phyloP scores from a whole-genome alignment of 2,888 invertebrate genomes.

The Cremastinae sp. region DNA sequence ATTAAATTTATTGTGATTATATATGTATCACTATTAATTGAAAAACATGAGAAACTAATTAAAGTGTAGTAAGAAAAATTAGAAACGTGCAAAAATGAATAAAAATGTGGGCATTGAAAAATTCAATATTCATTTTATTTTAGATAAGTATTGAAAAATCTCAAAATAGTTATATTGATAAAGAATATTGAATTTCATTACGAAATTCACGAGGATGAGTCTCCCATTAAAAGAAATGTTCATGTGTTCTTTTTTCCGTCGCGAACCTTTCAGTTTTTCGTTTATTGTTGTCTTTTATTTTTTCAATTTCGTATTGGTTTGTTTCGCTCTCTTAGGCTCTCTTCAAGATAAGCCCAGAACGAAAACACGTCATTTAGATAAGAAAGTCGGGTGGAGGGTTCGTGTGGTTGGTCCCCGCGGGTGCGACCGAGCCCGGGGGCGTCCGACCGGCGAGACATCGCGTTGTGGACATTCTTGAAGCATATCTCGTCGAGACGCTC shows the following conservation, averaged over 20 bases:
- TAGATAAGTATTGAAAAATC: no score
- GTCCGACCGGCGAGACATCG: slow-evolving; percentile 70
- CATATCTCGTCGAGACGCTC: slow-evolving; percentile 63
- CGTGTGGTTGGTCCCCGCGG: slow-evolving; percentile 61
- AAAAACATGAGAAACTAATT: no score
- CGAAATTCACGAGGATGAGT: no score
- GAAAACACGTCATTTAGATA: slow-evolving; percentile 79
- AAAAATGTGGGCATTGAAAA: neutral
- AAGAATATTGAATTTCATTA: no score
- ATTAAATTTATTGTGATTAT: no score
- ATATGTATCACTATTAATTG: no score
- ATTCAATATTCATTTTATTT: neutral
- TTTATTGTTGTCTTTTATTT: slow-evolving; percentile 4
- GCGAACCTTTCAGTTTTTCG: slow-evolving; percentile 19
- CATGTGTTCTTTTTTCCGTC: slow-evolving; percentile 31
- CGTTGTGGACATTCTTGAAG: slow-evolving; percentile 63
- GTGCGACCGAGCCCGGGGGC: slow-evolving; percentile 64
- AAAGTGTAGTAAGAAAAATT: no score
- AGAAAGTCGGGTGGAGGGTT: slow-evolving; percentile 61
- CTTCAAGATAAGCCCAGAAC: slow-evolving; percentile 74
- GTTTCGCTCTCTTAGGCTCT: slow-evolving; percentile 62
- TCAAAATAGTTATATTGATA: no score
- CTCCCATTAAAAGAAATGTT: no score
- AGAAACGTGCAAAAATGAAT: neutral
- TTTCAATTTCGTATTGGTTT: slow-evolving; percentile 15